Base-by-base conservation (phyloP, 2,888 invertebrate genomes). In the Lasioglossum malachurum region DNA sequence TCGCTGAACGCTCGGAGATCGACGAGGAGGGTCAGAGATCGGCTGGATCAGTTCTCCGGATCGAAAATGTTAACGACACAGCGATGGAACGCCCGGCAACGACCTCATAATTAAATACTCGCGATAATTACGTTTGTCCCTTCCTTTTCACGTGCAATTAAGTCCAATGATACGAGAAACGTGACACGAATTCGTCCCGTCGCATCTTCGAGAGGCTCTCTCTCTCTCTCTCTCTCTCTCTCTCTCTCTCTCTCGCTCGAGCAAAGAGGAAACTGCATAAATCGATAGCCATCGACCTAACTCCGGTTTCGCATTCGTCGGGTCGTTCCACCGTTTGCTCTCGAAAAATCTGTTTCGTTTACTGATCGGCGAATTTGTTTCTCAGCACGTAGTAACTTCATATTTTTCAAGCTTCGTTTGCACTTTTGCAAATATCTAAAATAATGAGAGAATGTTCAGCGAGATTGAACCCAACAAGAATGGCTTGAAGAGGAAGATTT, bases 111-210 rank as follows among this genome's bases (percentile, higher is more conserved):
- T 53, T 80, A 76, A 80, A 76, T 41, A 38, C 27, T 31, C 23
- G 31, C 12, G 57, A 72, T 49, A 74, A 80, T 82, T 64, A 46
- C 64, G 31, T 19, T 41, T 44, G 57, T 69, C 64, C 44, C 67
- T 69, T 82, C 35, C 71, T 27, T 75, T 83, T 83, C 41, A 60
- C 12, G 81, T 72, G 71, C 57, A 60, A 83, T 83, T 80, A 82
- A 78, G 46, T 8, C n/a, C 38, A 64, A 64, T 46, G 79, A 78
- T 82, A 73, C 60, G 53, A 64, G 78, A 49, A 78, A 82, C 81
- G 81, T 82, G 81, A 82, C 71, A 60, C 60, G 81, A 81, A 81
- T 78, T 38, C 71, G 72, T 78, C 35, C 27, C 16, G 31, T 44
- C 57, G 46, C 71, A 27, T 78, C 71, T 71, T 31, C 81, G 60